These are phyloP conservation scores for Nettapus auritus DNA, from an alignment of 2,113 vertebrate genomes.

Conservation along the genomic window DNA sequence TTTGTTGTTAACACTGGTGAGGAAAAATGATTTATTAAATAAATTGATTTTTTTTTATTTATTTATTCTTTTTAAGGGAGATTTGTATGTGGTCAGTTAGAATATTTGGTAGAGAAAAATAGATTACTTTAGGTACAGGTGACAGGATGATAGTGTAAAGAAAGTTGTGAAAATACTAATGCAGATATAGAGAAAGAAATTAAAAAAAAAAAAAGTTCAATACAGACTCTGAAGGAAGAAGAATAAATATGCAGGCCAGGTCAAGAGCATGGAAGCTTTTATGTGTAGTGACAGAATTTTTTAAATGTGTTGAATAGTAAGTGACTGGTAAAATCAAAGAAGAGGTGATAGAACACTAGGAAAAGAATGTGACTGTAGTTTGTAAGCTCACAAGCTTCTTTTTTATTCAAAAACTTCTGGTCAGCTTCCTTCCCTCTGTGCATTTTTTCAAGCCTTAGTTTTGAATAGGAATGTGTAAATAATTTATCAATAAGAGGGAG, in stretches of 20 bases:
- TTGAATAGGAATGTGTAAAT: conserved; percentile 17
- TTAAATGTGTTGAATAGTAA: background rate
- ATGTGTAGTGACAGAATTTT: background rate
- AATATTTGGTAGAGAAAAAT: background rate
- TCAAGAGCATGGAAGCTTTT: background rate
- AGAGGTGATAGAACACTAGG: background rate
- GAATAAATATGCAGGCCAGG: accelerated
- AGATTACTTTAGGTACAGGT: background rate
- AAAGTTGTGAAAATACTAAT: background rate
- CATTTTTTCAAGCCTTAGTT: background rate
- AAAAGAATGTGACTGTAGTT: background rate
- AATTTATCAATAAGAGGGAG: background rate
- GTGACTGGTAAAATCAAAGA: background rate
- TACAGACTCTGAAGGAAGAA: background rate
- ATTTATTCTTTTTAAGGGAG: background rate
- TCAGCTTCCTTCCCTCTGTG: background rate
- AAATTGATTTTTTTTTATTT: background rate
- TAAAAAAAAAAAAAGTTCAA: background rate
- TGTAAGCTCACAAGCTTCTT: background rate
- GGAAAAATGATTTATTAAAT: background rate
- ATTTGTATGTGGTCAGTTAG: background rate
- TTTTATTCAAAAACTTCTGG: background rate
- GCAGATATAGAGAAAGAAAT: background rate
- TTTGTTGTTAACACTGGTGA: background rate
- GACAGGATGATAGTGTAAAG: background rate